These are phyloP conservation scores for Cariama cristata DNA, from an alignment of 2,113 vertebrate species.

Conservation along the genomic window DNA sequence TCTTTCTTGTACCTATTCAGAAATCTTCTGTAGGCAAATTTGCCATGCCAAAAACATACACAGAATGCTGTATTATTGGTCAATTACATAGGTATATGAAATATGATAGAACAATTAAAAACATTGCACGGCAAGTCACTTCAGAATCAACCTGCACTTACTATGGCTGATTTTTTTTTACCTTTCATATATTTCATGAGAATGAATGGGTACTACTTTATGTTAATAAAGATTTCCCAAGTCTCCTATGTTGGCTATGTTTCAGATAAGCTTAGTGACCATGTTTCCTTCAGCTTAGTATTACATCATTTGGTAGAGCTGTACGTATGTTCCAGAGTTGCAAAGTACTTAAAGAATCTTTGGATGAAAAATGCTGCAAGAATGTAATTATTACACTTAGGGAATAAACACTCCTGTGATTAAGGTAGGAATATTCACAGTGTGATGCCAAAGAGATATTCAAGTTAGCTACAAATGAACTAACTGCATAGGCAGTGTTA, in stretches of 20 bases:
- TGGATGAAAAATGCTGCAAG: neutral
- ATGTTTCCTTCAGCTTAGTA: neutral
- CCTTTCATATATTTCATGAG: neutral
- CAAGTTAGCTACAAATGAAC: neutral
- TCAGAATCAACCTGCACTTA: neutral
- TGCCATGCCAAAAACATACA: neutral
- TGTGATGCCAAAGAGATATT: neutral
- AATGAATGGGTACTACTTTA: neutral
- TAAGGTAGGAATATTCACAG: neutral
- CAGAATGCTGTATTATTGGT: neutral
- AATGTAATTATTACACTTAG: neutral
- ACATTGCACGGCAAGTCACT: neutral
- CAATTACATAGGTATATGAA: neutral
- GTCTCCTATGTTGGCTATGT: neutral
- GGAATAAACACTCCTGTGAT: neutral
- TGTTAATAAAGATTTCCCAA: neutral
- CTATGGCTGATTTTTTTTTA: neutral
- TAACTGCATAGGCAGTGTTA: neutral
- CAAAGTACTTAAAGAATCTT: neutral
- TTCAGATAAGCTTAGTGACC: neutral
- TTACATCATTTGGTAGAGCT: neutral
- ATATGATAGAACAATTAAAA: neutral
- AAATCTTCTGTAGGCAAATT: neutral
- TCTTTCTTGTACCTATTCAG: neutral
- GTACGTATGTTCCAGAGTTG: neutral